Percentiles rank a stretch among this genome's conserved stretches.
Conservation (phyloP, 2,888 invertebrate genomes). For the Diloba caeruleocephala region DNA sequence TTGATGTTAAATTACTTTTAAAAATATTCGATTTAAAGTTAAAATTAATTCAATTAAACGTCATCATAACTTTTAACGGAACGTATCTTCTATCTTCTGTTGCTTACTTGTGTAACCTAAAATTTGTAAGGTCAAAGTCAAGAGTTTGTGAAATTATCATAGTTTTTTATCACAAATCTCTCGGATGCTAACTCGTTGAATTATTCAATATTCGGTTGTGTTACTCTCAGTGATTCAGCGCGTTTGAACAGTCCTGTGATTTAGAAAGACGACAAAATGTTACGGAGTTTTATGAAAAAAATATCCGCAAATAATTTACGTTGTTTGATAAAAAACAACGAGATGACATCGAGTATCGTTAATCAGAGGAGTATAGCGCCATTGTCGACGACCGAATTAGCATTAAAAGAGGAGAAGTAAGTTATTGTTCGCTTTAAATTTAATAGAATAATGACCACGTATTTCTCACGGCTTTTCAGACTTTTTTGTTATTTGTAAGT, state of each 20-base stretch:
- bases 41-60: constrained; percentile 12
- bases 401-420: constrained; percentile 81
- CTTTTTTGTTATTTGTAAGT: neutral
- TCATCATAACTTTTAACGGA: constrained; percentile 34
- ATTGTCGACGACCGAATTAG: constrained; percentile 75
- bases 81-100: no score
- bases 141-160: constrained; percentile 49
- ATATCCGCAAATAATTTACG: constrained; percentile 65
- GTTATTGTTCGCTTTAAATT: constrained; percentile 46
- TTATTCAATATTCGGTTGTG: constrained; percentile 39
- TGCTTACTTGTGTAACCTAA: constrained; percentile 52
- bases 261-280: constrained; percentile 63
- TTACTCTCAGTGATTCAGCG: constrained; percentile 47
- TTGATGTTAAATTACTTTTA: no score
- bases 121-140: constrained; percentile 51
- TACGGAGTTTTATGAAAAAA: constrained; percentile 74
- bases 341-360: constrained; percentile 67
- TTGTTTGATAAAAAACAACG: constrained; percentile 68
- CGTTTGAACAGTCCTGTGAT: constrained; percentile 20
- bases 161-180: constrained; percentile 33
- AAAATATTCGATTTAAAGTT: no score
- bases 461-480: neutral
- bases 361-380: constrained; percentile 70
- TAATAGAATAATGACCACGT: neutral
- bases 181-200: constrained; percentile 32